Conservation (phyloP, 2,888 invertebrate genomes). For the Teleogryllus oceanicus region DNA sequence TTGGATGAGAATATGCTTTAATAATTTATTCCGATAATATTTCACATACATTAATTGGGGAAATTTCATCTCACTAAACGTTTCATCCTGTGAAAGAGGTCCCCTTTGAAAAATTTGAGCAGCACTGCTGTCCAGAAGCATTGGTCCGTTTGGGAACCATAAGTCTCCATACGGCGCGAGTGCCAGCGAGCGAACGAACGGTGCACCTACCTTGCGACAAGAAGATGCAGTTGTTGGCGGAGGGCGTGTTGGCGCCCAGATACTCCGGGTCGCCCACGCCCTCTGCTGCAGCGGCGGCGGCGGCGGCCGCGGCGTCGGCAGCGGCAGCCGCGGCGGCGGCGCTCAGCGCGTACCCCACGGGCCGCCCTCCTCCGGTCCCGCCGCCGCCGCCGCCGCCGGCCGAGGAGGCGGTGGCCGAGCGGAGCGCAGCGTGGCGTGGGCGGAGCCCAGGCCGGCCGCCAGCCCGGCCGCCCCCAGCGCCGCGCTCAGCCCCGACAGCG, state of each 20-base stretch:
- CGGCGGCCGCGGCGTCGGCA: too few relatives aligned
- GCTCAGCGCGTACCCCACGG: conserved; percentile 28
- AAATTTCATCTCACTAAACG: too few relatives aligned
- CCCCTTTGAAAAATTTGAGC: too few relatives aligned
- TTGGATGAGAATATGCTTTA: too few relatives aligned
- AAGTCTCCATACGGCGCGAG: too few relatives aligned
- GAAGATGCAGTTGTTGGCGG: conserved; percentile 33
- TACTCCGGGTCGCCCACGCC: conserved; percentile 30
- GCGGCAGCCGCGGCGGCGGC: too few relatives aligned
- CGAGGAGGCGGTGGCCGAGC: not conserved
- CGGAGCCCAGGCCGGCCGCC: not conserved
- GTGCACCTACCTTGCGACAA: conserved; percentile 35
- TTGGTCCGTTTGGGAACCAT: too few relatives aligned
- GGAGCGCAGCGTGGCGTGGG: conserved; percentile 22
- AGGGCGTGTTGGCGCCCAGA: conserved; percentile 22
- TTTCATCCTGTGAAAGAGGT: too few relatives aligned
- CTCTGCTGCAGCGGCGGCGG: conserved; percentile 23
- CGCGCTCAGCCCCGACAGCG: conserved; percentile 29
- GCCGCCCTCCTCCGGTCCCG: conserved; percentile 5
- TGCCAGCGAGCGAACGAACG: not conserved
- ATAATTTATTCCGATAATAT: too few relatives aligned
- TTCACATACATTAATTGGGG: too few relatives aligned
- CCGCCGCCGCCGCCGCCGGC: not conserved
- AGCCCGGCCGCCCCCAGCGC: conserved; percentile 4
- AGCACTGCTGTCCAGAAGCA: too few relatives aligned